Evolutionary conservation across 2,113 vertebrate genomes (phyloP).

Genomic region (Campylorhamphus procurvoides): DNA sequence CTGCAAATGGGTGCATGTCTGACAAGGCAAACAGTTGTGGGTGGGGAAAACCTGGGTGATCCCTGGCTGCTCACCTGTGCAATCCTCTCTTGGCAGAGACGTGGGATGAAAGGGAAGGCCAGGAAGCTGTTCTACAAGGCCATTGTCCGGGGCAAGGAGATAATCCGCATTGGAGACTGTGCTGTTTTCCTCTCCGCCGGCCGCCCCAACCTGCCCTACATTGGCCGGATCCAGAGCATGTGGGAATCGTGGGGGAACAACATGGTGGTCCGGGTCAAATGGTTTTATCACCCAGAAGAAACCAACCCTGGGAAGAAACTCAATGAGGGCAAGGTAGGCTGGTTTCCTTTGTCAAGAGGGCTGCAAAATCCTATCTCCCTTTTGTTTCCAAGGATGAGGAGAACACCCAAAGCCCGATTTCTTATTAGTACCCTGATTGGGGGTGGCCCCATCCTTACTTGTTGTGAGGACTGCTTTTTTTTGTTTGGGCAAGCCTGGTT

Average conservation of each 20-base stretch:
- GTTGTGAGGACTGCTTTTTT: background rate
- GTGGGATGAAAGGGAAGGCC: conserved; percentile 98
- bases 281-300: conserved; percentile 99
- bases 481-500: background rate
- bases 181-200: conserved; percentile 95
- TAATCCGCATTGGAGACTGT: conserved; percentile 96
- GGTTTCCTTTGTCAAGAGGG: background rate
- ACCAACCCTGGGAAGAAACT: conserved; percentile 97
- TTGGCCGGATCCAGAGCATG: conserved; percentile 98
- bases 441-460: accelerated
- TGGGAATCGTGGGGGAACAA: conserved; percentile 99
- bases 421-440: background rate
- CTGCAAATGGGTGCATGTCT: accelerated
- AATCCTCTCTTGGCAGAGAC: conserved; percentile 78
- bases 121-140: conserved; percentile 99
- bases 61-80: background rate
- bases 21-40: background rate
- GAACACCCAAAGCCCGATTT: background rate
- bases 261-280: conserved; percentile 98
- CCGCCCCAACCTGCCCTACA: conserved; percentile 96
- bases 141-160: conserved; percentile 94
- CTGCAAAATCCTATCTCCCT: background rate
- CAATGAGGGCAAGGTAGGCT: conserved; percentile 90
- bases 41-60: background rate
- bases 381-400: background rate